phyloP scores from a whole-genome alignment of 2,797 vertebrate species.

The Myotis planiceps region DNA sequence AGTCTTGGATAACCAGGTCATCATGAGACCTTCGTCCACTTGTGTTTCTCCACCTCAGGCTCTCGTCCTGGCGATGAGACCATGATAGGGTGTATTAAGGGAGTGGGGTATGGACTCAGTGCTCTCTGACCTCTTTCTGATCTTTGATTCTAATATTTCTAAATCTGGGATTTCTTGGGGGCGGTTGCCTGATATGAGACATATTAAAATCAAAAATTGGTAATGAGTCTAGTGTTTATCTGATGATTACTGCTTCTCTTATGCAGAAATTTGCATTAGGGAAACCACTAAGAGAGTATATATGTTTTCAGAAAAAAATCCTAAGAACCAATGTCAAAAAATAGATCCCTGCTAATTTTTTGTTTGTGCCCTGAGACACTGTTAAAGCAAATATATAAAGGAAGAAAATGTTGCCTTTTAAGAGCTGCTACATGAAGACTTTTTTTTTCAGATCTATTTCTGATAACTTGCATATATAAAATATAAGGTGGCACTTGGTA shows the following conservation, averaged over 20 bases:
- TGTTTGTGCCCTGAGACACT: background rate
- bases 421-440: background rate
- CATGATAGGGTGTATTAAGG: background rate
- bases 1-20: background rate
- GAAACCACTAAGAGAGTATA: background rate
- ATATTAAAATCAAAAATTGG: background rate
- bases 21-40: background rate
- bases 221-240: background rate
- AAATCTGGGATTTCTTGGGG: background rate
- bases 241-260: background rate
- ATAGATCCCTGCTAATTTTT: slow-evolving; percentile 19
- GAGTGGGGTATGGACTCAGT: background rate
- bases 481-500: background rate
- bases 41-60: background rate
- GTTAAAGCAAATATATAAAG: slow-evolving; percentile 53
- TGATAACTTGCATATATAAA: slow-evolving; percentile 3
- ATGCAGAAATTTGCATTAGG: background rate
- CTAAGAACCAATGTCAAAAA: slow-evolving; percentile 19
- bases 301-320: background rate
- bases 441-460: background rate
- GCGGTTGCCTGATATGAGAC: background rate
- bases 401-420: background rate
- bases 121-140: background rate
- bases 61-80: background rate
- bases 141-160: background rate